Evolutionary conservation across 2,797 vertebrate species (phyloP).

Genomic region (Oophaga sylvatica): DNA sequence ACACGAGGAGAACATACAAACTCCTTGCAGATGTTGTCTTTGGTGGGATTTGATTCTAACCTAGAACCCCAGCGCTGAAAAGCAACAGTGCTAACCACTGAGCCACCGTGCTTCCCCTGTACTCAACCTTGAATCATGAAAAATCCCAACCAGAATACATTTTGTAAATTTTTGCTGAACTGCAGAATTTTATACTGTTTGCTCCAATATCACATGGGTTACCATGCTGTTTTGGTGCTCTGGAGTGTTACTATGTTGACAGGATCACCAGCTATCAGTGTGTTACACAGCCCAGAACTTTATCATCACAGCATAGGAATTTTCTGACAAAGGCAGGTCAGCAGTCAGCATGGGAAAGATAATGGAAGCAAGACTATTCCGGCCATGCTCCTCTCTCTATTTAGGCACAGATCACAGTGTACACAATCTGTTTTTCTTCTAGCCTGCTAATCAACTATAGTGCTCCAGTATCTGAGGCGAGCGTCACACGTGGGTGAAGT

Average conservation of each 20-base stretch:
- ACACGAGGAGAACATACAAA: no score
- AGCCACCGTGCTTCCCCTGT: no score
- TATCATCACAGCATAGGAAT: conserved; percentile 56
- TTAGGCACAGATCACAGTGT: conserved; percentile 45
- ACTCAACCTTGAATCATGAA: no score
- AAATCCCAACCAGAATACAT: no score
- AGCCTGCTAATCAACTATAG: conserved; percentile 54
- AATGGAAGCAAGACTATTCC: conserved; percentile 44
- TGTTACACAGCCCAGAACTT: conserved; percentile 47
- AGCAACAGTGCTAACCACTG: no score
- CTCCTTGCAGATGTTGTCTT: no score
- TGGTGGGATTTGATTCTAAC: no score
- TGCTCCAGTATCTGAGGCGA: conserved; percentile 41
- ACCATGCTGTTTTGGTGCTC: not conserved
- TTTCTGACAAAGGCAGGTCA: conserved; percentile 53
- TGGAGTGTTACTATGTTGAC: conserved; percentile 57
- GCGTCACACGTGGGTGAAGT: conserved; percentile 47
- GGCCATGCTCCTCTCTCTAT: conserved; percentile 27
- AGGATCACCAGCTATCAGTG: conserved; percentile 49
- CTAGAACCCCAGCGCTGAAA: no score
- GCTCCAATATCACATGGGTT: conserved; percentile 13
- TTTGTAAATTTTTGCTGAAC: no score
- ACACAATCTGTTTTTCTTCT: conserved; percentile 55
- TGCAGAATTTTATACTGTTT: not conserved
- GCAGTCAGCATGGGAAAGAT: conserved; percentile 48